Evolutionary conservation across 2,888 invertebrate species (phyloP).

Genomic region (Platycheirus albimanus): DNA sequence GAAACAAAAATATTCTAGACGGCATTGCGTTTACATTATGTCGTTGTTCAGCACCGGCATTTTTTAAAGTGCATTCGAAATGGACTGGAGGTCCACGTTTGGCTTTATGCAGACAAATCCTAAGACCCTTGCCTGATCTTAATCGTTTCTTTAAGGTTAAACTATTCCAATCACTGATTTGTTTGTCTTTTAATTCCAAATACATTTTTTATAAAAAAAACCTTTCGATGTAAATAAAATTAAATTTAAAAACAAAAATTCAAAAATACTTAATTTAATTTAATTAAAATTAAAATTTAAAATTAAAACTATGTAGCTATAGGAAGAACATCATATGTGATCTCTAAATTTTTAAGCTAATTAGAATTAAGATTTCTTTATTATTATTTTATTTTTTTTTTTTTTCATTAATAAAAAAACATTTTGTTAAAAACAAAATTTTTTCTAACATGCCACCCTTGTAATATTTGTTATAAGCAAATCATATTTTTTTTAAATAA

Average conservation of each 20-base stretch:
- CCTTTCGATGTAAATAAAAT: constrained; percentile 58
- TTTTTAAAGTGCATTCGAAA: no score
- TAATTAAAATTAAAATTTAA: constrained; percentile 29
- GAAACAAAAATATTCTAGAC: no score
- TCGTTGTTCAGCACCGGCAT: no score
- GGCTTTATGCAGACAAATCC: no score
- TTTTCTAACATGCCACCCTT: constrained; percentile 48
- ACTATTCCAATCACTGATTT: not conserved
- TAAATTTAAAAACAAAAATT: constrained; percentile 48
- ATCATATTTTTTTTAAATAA: constrained; percentile 22
- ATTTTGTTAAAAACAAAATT: constrained; percentile 29
- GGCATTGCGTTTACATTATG: no score
- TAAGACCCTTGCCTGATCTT: no score
- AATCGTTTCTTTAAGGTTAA: no score
- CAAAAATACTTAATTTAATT: constrained; percentile 57
- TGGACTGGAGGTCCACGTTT: no score
- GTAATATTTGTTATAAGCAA: not conserved
- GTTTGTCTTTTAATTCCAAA: not conserved
- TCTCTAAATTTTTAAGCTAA: constrained; percentile 76
- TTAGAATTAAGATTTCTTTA: constrained; percentile 49
- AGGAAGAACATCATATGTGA: constrained; percentile 75
- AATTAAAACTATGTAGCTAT: constrained; percentile 33
- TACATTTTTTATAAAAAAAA: constrained; percentile 55
- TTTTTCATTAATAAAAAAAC: not conserved
- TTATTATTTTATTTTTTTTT: constrained; percentile 5